Conservation (phyloP, 2,888 invertebrate species). For the Ennomos quercinarius region DNA sequence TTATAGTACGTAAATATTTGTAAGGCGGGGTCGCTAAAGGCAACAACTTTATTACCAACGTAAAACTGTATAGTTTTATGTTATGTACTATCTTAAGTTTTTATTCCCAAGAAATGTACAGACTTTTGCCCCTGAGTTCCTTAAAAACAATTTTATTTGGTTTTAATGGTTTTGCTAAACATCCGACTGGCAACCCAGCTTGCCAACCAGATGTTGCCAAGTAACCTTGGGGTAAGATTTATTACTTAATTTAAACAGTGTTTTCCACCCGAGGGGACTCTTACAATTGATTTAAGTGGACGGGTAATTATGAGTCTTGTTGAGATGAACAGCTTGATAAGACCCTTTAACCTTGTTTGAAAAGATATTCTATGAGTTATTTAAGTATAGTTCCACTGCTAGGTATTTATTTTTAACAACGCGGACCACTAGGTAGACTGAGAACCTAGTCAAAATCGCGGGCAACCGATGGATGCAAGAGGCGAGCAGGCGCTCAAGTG, state of each 20-base stretch:
- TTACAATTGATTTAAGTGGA: constrained; percentile 33
- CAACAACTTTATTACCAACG: too few species aligned
- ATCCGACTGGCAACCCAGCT: constrained; percentile 24
- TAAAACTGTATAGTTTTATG: too few species aligned
- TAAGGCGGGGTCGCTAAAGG: too few species aligned
- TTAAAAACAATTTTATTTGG: constrained; percentile 4
- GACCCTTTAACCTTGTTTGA: not conserved
- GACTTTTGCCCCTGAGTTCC: too few species aligned
- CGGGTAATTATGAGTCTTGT: constrained; percentile 16
- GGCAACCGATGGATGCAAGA: too few species aligned
- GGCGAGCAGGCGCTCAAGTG: too few species aligned
- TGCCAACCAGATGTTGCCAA: constrained; percentile 32
- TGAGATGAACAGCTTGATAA: not conserved
- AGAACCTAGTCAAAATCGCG: not conserved
- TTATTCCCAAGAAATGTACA: too few species aligned
- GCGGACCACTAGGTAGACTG: too few species aligned
- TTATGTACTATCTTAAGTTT: too few species aligned
- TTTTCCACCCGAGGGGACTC: constrained; percentile 30
- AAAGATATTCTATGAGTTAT: not conserved
- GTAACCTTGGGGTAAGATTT: constrained; percentile 35
- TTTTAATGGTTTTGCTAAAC: constrained; percentile 11
- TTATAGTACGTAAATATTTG: too few species aligned
- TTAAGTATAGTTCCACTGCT: too few species aligned
- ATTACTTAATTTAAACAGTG: constrained; percentile 41
- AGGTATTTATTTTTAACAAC: too few species aligned